Percentiles rank a stretch among this genome's conserved stretches.
Conservation (phyloP, 2,888 invertebrate species). For the Dicyrtomina minuta region DNA sequence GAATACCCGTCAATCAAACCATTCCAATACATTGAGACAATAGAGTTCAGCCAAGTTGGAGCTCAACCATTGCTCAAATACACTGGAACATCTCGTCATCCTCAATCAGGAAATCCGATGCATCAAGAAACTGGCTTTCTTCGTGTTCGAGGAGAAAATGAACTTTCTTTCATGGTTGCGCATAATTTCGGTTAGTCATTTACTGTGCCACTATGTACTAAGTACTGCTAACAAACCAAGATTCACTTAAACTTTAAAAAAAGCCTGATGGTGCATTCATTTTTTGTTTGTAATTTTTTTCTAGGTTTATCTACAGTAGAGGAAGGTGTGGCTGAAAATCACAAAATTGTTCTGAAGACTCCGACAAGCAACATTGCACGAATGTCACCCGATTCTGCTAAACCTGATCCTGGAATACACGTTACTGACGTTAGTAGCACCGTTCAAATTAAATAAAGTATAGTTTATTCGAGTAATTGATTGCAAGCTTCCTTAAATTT, state of each 20-base stretch:
- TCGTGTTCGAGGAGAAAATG: constrained; percentile 62
- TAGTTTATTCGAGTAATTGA: no score
- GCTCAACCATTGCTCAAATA: constrained; percentile 63
- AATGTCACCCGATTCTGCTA: constrained; percentile 62
- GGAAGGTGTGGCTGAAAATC: constrained; percentile 60
- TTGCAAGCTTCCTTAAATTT: no score
- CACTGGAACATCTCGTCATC: constrained; percentile 61
- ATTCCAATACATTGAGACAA: constrained; percentile 62
- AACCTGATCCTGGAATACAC: constrained; percentile 59
- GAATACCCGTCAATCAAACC: constrained; percentile 63
- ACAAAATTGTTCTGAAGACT: constrained; percentile 58
- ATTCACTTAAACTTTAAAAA: no score
- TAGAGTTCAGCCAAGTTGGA: constrained; percentile 41
- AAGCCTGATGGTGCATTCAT: no score
- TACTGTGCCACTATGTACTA: no score
- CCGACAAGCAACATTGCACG: constrained; percentile 58
- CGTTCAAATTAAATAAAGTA: no score
- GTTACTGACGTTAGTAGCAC: constrained; percentile 13
- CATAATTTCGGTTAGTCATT: constrained; percentile 66
- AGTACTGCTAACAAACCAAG: no score
- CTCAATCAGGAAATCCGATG: constrained; percentile 62
- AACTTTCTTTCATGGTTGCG: constrained; percentile 62
- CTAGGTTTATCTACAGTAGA: constrained; percentile 62
- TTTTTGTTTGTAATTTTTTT: no score
- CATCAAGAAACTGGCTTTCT: constrained; percentile 67